Evolutionary conservation across 2,113 vertebrate species (phyloP).

Genomic region (Pardalotus punctatus): DNA sequence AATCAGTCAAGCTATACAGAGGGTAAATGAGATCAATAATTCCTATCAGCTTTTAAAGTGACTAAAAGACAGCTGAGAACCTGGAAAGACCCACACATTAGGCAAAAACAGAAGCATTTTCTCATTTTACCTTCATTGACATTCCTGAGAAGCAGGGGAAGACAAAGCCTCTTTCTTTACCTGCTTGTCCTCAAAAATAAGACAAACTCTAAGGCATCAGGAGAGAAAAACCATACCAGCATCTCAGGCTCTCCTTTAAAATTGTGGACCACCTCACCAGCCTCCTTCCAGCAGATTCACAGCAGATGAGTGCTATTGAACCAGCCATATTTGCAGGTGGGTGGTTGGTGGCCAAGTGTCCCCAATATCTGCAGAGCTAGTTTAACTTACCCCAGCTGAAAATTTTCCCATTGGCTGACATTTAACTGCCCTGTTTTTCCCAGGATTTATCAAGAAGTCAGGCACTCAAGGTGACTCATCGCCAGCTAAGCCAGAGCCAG

Average conservation of each 20-base stretch:
- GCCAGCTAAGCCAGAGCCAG: not conserved
- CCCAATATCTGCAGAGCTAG: not conserved
- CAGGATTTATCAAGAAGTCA: constrained; percentile 11
- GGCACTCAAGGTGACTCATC: constrained; percentile 23
- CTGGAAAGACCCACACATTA: not conserved
- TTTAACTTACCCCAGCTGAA: not conserved
- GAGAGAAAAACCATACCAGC: not conserved
- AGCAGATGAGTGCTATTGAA: not conserved
- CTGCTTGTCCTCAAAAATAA: not conserved
- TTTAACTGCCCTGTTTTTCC: constrained; percentile 8
- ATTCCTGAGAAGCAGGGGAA: not conserved
- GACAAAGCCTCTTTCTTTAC: not conserved
- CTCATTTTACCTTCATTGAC: not conserved
- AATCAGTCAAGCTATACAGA: constrained; percentile 2
- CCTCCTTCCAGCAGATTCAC: not conserved
- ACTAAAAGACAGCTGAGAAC: not conserved
- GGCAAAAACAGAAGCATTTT: constrained; percentile 2
- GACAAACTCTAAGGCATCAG: not conserved
- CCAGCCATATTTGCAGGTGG: not conserved
- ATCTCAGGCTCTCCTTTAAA: not conserved
- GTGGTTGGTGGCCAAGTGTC: not conserved
- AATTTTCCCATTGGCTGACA: not conserved
- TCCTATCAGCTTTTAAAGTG: constrained; percentile 2
- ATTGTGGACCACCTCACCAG: not conserved
- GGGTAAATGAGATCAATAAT: constrained; percentile 21